These are phyloP conservation scores for Syrmaticus mikado DNA, from an alignment of 2,113 vertebrate genomes.

Conservation along the genomic window DNA sequence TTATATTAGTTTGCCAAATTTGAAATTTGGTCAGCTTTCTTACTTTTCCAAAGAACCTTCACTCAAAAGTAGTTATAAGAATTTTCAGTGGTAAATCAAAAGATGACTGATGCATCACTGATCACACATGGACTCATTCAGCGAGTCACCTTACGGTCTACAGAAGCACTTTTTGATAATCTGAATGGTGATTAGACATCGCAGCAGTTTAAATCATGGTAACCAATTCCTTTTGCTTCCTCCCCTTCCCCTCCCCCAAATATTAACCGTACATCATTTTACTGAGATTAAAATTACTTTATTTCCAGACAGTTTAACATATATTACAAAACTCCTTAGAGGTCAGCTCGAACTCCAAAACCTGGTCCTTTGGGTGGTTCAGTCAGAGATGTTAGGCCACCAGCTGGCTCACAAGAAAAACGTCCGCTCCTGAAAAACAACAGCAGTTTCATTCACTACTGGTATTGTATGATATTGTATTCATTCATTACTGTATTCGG, in stretches of 20 bases:
- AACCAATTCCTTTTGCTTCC: neutral
- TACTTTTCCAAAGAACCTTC: neutral
- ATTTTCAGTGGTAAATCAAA: neutral
- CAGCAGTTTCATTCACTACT: constrained; percentile 10
- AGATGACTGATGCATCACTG: fast-evolving
- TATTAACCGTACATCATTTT: neutral
- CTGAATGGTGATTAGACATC: neutral
- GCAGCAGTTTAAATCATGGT: neutral
- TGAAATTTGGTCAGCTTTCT: neutral
- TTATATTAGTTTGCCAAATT: neutral
- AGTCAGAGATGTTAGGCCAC: constrained; percentile 91
- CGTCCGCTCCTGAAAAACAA: constrained; percentile 84
- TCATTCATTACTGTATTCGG: neutral
- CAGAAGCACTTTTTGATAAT: neutral
- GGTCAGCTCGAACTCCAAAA: constrained; percentile 90
- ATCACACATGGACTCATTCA: fast-evolving
- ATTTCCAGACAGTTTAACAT: constrained; percentile 54
- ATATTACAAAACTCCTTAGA: constrained; percentile 79
- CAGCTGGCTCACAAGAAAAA: constrained; percentile 97
- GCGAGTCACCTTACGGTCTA: neutral
- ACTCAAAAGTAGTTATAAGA: neutral
- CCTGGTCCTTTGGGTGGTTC: constrained; percentile 94
- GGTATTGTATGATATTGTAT: neutral
- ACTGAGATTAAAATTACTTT: constrained; percentile 40
- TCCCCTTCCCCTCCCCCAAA: neutral